phyloP scores from a whole-genome alignment of 2,888 invertebrate species.

The Drosophila multiciliata region DNA sequence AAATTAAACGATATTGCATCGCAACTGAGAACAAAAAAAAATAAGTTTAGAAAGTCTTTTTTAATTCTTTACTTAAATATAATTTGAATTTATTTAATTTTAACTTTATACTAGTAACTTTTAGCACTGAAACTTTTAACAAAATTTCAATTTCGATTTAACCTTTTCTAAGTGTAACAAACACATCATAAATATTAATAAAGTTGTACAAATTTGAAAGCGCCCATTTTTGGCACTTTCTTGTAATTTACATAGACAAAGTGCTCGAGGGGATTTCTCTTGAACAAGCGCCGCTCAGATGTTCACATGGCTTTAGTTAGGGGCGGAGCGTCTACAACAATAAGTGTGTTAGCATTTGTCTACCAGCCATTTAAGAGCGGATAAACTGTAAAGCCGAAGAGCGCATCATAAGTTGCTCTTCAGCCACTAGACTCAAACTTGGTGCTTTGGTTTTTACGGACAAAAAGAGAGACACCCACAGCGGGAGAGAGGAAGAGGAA shows the following conservation, averaged over 20 bases:
- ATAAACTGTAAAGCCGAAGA: slow-evolving; percentile 20
- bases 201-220: slow-evolving; percentile 34
- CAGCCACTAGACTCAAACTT: background rate
- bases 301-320: slow-evolving; percentile 39
- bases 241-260: slow-evolving; percentile 32
- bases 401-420: slow-evolving; percentile 25
- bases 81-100: background rate
- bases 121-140: background rate
- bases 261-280: background rate
- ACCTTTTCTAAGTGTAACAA: slow-evolving; percentile 4
- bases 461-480: background rate
- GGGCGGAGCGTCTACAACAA: slow-evolving; percentile 57
- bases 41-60: background rate
- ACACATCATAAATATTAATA: slow-evolving; percentile 46
- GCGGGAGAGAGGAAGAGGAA: slow-evolving; percentile 11
- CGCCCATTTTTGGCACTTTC: slow-evolving; percentile 69
- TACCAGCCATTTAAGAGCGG: slow-evolving; percentile 38
- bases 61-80: background rate
- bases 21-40: background rate
- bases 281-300: slow-evolving; percentile 4
- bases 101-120: background rate
- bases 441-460: background rate
- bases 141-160: background rate
- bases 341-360: slow-evolving; percentile 22
- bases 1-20: background rate